Base-by-base conservation (phyloP, 2,797 vertebrate genomes). In the Fistularia commersonii region DNA sequence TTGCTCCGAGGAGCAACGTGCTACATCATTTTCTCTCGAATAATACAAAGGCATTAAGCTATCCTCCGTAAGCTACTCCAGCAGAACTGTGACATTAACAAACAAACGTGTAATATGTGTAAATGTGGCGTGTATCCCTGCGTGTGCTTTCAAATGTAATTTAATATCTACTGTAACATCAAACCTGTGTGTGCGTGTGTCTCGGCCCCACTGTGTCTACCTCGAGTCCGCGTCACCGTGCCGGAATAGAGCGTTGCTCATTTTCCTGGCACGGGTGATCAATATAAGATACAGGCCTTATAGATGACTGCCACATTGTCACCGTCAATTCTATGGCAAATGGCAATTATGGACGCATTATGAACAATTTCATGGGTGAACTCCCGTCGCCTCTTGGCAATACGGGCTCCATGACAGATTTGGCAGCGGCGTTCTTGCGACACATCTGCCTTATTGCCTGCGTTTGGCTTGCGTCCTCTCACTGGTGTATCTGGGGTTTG, bases 281-380 rank as follows among this genome's bases (percentile, higher is more conserved):
- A 78, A 84, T 87, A 76, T 62, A 59, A 74, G 60, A 77, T 50
- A 45, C 57, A 41, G 50, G 46, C 36, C 72, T 74, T 73, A 81
- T 63, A 69, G 70, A 84, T 76, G 76, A 74, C 77, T 69, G 72
- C 69, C 79, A 81, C 76, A 72, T 68, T 81, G 80, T 79, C 66
- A 79, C 74, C 81, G 85, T 86, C 86, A 83, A 87, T 87, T 83
- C 80, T 68, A 77, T 78, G 80, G 84, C 82, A 87, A 87, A 88
- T 74, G 68, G 70, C 74, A 85, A 86, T 89, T 87, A 88, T 79
- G 80, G 77, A 77, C 57, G 46, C 73, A 88, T 88, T 87, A 87
- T 62, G 77, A 84, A 81, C 82, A 89, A 90, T 91, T 90, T 91
- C 84, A 90, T 78, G 86, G 86, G 59, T 88, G 88, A 85, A 72